A percentile compares a stretch with the other conserved stretches of the same genome.
These are phyloP conservation scores for Linnaemya tessellans DNA, from an alignment of 2,888 invertebrate species.

Conservation along the genomic window DNA sequence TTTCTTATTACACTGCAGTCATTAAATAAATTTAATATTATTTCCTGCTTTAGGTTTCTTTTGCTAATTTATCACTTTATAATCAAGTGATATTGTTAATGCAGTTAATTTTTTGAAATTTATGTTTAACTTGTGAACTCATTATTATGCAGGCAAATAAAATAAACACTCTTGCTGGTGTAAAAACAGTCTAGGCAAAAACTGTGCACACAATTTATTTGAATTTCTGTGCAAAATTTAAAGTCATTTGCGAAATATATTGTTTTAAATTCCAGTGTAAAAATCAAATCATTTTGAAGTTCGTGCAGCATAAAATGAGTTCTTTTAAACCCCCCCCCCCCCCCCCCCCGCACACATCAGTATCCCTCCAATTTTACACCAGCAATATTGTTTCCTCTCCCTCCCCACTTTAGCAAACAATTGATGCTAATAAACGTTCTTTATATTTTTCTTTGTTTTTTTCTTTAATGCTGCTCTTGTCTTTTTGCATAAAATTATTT, in stretches of 20 bases:
- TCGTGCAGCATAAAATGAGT: conserved; percentile 13
- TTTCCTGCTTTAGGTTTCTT: conserved; percentile 23
- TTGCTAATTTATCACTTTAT: conserved; percentile 64
- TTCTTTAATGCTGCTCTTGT: neutral
- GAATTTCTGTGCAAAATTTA: neutral
- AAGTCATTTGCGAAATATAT: neutral
- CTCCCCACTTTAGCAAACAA: neutral
- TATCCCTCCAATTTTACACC: neutral
- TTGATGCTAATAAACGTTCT: conserved; percentile 61
- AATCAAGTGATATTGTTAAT: conserved; percentile 69
- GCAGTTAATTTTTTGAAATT: conserved; percentile 66
- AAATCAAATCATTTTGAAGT: conserved; percentile 11
- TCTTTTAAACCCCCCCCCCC: neutral
- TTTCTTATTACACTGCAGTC: conserved; percentile 32
- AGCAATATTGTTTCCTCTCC: neutral
- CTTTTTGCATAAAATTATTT: conserved; percentile 63
- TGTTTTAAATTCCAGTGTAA: neutral
- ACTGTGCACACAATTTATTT: conserved; percentile 17
- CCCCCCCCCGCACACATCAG: neutral
- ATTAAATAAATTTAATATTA: conserved; percentile 48
- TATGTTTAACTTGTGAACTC: conserved; percentile 69
- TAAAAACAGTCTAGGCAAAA: neutral
- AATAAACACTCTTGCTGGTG: conserved; percentile 13
- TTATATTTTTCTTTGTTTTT: no score
- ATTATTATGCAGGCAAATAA: conserved; percentile 64